These are phyloP conservation scores for Arctopsyche grandis DNA, from an alignment of 1,140 invertebrate species.

Conservation along the genomic window DNA sequence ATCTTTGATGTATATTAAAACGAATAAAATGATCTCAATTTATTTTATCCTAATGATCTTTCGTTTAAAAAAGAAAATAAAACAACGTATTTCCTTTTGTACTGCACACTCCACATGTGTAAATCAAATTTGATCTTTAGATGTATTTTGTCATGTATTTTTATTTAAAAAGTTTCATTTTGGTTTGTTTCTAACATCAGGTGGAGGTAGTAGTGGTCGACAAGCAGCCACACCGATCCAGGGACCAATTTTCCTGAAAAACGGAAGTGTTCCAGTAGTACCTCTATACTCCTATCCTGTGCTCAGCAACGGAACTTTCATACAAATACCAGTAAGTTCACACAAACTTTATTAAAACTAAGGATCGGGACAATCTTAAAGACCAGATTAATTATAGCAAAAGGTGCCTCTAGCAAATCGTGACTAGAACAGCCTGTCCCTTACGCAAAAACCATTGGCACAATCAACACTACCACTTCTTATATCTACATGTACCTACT, in stretches of 20 bases:
- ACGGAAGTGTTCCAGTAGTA: slow-evolving; percentile 83
- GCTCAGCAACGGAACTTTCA: slow-evolving; percentile 82
- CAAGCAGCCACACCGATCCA: slow-evolving; percentile 79
- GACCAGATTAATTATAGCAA: neutral
- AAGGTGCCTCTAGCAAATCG: neutral
- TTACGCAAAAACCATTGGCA: slow-evolving; percentile 3
- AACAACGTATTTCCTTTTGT: too few species aligned
- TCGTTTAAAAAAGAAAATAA: too few species aligned
- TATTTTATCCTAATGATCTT: too few species aligned
- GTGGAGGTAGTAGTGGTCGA: slow-evolving; percentile 54
- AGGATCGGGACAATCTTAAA: too few species aligned
- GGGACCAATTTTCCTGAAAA: slow-evolving; percentile 82
- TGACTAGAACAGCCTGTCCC: slow-evolving; percentile 14
- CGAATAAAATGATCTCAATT: too few species aligned
- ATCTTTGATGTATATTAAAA: too few species aligned
- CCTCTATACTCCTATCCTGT: slow-evolving; percentile 85
- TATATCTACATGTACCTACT: too few species aligned
- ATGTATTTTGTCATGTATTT: neutral
- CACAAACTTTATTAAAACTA: too few species aligned
- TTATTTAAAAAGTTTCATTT: neutral
- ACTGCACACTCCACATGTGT: too few species aligned
- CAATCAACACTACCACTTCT: neutral
- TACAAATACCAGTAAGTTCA: slow-evolving; percentile 86
- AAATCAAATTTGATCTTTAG: too few species aligned
- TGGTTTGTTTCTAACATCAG: slow-evolving; percentile 30